phyloP scores from a whole-genome alignment of 1,140 invertebrate species.

The Oreohelix idahoensis region DNA sequence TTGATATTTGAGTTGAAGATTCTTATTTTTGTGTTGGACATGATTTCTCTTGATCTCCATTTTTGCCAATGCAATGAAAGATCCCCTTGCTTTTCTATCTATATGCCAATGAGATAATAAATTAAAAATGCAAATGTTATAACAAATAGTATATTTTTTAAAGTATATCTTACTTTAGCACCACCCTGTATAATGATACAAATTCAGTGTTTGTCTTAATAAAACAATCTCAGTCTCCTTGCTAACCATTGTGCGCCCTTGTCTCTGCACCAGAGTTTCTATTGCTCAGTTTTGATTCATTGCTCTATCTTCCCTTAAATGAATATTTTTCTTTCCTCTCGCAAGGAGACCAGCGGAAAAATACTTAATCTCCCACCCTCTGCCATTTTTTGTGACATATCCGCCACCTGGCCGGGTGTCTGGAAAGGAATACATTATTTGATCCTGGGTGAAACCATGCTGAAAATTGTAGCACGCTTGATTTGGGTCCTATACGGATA shows the following conservation, averaged over 20 bases:
- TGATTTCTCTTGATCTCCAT: too few relatives aligned
- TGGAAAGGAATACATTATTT: not conserved
- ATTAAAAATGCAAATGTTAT: too few relatives aligned
- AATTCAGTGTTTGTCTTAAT: too few relatives aligned
- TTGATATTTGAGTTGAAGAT: too few relatives aligned
- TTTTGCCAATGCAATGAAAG: too few relatives aligned
- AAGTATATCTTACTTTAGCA: too few relatives aligned
- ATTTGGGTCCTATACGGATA: not conserved
- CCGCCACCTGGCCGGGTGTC: not conserved
- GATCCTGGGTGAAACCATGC: not conserved
- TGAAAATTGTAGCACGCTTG: conserved; percentile 1
- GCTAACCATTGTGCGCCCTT: not conserved
- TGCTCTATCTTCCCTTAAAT: not conserved
- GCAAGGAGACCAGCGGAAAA: not conserved
- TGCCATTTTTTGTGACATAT: conserved; percentile 15
- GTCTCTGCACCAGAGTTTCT: not conserved
- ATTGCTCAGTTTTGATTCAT: not conserved
- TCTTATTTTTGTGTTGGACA: too few relatives aligned
- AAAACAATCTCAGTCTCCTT: too few relatives aligned
- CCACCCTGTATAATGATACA: too few relatives aligned
- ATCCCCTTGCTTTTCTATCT: too few relatives aligned
- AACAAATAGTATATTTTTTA: too few relatives aligned
- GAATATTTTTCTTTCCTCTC: not conserved
- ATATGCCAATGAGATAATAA: too few relatives aligned
- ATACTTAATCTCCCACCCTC: not conserved